Percentiles rank a stretch among this genome's conserved stretches.
Conservation (phyloP, 1,140 invertebrate species). For the Bradynema listronoti region DNA sequence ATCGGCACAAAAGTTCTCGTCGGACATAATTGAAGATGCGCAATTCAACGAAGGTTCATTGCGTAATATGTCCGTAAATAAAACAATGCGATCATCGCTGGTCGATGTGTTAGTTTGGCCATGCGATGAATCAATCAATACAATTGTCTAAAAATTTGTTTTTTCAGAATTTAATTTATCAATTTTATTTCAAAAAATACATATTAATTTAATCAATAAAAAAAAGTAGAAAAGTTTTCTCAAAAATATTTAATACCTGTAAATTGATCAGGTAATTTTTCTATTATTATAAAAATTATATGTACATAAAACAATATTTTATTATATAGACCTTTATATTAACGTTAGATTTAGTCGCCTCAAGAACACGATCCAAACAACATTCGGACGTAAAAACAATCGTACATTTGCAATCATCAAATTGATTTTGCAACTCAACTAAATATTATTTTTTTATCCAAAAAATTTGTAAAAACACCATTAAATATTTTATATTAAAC, state of each 20-base stretch:
- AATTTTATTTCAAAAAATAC: not conserved
- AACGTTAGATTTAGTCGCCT: slow-evolving; percentile 24
- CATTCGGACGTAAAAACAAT: slow-evolving; percentile 40
- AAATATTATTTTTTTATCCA: slow-evolving; percentile 14
- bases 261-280: not conserved
- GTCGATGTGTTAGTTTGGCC: too few relatives aligned
- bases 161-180: not conserved
- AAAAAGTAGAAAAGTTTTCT: not conserved
- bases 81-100: slow-evolving; percentile 2
- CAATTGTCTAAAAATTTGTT: slow-evolving; percentile 25
- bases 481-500: slow-evolving; percentile 1
- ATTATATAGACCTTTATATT: slow-evolving; percentile 20
- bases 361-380: slow-evolving; percentile 24
- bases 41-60: slow-evolving; percentile 17
- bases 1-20: slow-evolving; percentile 14
- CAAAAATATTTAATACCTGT: not conserved
- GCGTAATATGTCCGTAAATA: slow-evolving; percentile 26
- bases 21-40: not conserved
- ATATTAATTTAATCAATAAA: not conserved
- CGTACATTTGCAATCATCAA: slow-evolving; percentile 36
- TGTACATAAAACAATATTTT: slow-evolving; percentile 19
- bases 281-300: not conserved
- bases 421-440: slow-evolving; percentile 41
- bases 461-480: not conserved
- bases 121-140: slow-evolving; percentile 25